Conservation (phyloP, 2,113 vertebrate species). For the Varanus komodoensis region DNA sequence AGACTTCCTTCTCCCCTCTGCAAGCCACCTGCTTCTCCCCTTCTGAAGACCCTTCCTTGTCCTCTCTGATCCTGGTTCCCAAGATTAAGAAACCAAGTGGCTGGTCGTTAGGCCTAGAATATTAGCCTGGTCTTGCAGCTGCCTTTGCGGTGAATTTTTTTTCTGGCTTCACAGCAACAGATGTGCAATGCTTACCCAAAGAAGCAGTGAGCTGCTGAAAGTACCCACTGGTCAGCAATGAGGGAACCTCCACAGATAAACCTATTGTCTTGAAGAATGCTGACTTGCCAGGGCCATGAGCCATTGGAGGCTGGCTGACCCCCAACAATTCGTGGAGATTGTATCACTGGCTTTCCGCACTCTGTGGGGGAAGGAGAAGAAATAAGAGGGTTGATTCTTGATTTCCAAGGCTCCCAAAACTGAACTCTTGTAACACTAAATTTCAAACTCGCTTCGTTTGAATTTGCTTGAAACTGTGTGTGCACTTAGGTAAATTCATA, state of each 20-base stretch:
- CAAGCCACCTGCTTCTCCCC: neutral
- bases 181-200: neutral
- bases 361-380: neutral
- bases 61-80: neutral
- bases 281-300: neutral
- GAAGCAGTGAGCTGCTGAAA: constrained; percentile 1
- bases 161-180: neutral
- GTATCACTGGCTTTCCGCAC: neutral
- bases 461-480: too few relatives aligned
- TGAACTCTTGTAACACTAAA: neutral
- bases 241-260: neutral
- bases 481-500: too few relatives aligned
- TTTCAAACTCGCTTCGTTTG: too few relatives aligned
- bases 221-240: neutral
- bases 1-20: too few relatives aligned
- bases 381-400: neutral
- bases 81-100: neutral
- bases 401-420: neutral
- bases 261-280: neutral
- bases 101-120: neutral
- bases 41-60: neutral
- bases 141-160: neutral
- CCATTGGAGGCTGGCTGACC: neutral
- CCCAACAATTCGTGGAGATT: neutral
- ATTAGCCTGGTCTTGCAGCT: neutral